Evolutionary conservation across 2,888 invertebrate species (phyloP).

Genomic region (Ennomos erosarius): DNA sequence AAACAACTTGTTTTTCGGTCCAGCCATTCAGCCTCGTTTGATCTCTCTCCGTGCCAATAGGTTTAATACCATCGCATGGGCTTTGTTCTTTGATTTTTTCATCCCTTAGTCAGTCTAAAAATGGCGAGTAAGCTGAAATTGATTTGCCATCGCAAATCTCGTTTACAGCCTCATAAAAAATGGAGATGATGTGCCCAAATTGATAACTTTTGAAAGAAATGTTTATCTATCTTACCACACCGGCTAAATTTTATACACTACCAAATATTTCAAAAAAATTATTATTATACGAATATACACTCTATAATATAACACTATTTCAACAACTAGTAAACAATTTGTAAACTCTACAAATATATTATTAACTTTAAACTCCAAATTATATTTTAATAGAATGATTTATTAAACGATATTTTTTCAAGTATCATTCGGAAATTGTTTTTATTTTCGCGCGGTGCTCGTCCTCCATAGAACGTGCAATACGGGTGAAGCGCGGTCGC

Average conservation of each 20-base stretch:
- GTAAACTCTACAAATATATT: conserved; percentile 14
- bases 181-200: conserved; percentile 28
- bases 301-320: conserved; percentile 8
- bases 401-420: conserved; percentile 5
- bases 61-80: conserved; percentile 31
- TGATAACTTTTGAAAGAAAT: conserved; percentile 3
- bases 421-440: not conserved
- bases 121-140: conserved; percentile 17
- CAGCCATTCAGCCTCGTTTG: conserved; percentile 28
- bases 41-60: conserved; percentile 36
- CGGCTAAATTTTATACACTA: not conserved
- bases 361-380: not conserved
- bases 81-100: conserved; percentile 39
- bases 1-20: conserved; percentile 34
- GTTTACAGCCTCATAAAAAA: conserved; percentile 8
- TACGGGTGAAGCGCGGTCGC: conserved; percentile 22
- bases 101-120: conserved; percentile 25
- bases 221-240: conserved; percentile 2
- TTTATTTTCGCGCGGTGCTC: conserved; percentile 4
- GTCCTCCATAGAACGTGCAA: conserved; percentile 27
- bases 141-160: conserved; percentile 17
- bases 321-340: conserved; percentile 23
- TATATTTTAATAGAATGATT: conserved; percentile 2
- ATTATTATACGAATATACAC: conserved; percentile 11
- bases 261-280: not conserved